Evolutionary conservation across 2,888 invertebrate species (phyloP).

Genomic region (Gari tellinella): DNA sequence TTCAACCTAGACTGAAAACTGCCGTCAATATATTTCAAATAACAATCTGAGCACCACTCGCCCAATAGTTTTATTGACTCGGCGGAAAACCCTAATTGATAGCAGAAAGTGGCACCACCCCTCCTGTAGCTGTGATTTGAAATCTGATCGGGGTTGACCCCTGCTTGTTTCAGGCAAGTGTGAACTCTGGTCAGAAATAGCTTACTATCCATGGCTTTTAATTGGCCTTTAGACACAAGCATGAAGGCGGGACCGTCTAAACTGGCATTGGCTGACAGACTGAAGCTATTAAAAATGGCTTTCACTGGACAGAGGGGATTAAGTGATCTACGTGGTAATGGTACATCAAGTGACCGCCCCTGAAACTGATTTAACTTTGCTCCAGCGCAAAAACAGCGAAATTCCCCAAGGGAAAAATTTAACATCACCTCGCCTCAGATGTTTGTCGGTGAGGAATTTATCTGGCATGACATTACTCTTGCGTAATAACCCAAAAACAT

Average conservation of each 20-base stretch:
- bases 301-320: conserved; percentile 20
- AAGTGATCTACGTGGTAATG: conserved; percentile 12
- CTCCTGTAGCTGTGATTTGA: not conserved
- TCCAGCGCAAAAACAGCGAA: conserved; percentile 20
- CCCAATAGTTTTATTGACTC: no score
- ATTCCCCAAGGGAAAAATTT: conserved; percentile 21
- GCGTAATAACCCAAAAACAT: conserved; percentile 25
- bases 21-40: no score
- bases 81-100: no score
- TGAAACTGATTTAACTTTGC: conserved; percentile 28
- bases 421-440: conserved; percentile 15
- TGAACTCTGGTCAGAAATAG: conserved; percentile 1
- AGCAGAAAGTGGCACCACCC: no score
- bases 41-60: no score
- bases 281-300: conserved; percentile 13
- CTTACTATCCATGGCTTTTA: not conserved
- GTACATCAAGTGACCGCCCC: conserved; percentile 18
- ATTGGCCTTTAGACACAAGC: not conserved
- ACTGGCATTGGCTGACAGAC: not conserved
- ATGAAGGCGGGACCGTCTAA: conserved; percentile 19
- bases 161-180: not conserved
- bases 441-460: conserved; percentile 16
- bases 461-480: conserved; percentile 18
- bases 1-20: no score
- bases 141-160: conserved; percentile 2